Base-by-base conservation (phyloP, 2,888 invertebrate genomes). In the Drosophila differens region DNA sequence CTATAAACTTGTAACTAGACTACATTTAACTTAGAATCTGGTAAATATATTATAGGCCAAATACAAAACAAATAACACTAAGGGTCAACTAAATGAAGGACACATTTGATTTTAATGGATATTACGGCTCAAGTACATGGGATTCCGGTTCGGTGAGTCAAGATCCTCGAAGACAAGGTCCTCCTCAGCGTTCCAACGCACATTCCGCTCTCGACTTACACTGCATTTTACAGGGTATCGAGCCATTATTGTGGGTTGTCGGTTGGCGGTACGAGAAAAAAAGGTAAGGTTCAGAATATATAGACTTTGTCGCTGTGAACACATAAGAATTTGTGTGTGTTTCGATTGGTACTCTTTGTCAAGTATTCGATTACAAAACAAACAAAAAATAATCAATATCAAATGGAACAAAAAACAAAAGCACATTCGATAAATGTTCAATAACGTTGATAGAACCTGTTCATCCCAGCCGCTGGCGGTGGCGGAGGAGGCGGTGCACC, bases 381-480 rank as follows among this genome's bases (percentile, higher is more conserved):
- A 84, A 65, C 75, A 79, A 72, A 82, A 73, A 68, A 54, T 22
- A 35, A 39, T 28, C 57, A 30, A 44, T n/a, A 57, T 58, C 69
- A 76, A 78, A 76, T 70, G 61, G 70, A 85, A n/a, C 74, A 75
- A 82, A 85, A 83, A 67, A 49, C 69, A 77, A 81, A 83, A 44
- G 57, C 74, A n/a, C 72, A 78, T 74, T 76, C 73, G 64, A 67
- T 61, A 76, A 81, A 68, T 70, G 65, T 76, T 88, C 70, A 92
- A 91, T 91, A 92, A 89, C 92, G 92, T 91, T 89, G 88, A 83
- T 89, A 91, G 87, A 92, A 93, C 93, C 92, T 93, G 91, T 91
- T 93, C 91, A 85, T 78, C 83, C 89, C 84, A 81, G 91, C 83
- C 76, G 88, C 68, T 33, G 92, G 90, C n/a, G 92, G 92, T 14